phyloP scores from a whole-genome alignment of 2,888 invertebrate species.

The Melangyna quadrimaculata region DNA sequence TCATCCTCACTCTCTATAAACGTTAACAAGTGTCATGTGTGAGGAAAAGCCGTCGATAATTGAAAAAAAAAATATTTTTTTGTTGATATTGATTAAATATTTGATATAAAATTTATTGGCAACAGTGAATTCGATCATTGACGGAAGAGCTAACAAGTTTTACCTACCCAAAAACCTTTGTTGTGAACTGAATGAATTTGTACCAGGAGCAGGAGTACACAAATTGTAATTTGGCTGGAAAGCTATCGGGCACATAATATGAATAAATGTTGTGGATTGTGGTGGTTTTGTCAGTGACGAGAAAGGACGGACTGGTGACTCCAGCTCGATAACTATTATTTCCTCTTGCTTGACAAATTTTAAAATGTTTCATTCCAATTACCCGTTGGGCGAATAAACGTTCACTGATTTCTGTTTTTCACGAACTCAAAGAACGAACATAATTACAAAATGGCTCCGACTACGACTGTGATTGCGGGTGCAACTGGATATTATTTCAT shows the following conservation, averaged over 20 bases:
- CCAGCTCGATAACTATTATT: slow-evolving; percentile 21
- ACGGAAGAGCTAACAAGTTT: slow-evolving; percentile 19
- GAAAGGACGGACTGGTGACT: neutral
- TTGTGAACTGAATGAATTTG: slow-evolving; percentile 1
- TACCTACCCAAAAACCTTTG: slow-evolving; percentile 12
- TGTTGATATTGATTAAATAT: slow-evolving; percentile 23
- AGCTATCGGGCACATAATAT: slow-evolving; percentile 7
- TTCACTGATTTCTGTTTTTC: neutral
- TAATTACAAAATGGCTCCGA: slow-evolving; percentile 21
- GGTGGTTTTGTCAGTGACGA: neutral
- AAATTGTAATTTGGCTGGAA: neutral
- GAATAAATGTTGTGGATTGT: neutral
- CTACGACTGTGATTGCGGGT: neutral
- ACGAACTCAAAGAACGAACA: slow-evolving; percentile 5
- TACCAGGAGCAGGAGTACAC: neutral
- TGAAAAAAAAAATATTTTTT: slow-evolving; percentile 29
- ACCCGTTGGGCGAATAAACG: neutral
- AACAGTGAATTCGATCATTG: slow-evolving; percentile 19
- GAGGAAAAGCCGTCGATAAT: slow-evolving; percentile 17
- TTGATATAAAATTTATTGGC: slow-evolving; percentile 24
- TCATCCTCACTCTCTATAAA: neutral
- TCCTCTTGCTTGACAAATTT: slow-evolving; percentile 27
- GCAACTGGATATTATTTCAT: slow-evolving; percentile 22
- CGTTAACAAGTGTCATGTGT: slow-evolving; percentile 17
- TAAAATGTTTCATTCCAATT: slow-evolving; percentile 32